Evolutionary conservation across 2,113 vertebrate species (phyloP).

Genomic region (Carassius gibelio): DNA sequence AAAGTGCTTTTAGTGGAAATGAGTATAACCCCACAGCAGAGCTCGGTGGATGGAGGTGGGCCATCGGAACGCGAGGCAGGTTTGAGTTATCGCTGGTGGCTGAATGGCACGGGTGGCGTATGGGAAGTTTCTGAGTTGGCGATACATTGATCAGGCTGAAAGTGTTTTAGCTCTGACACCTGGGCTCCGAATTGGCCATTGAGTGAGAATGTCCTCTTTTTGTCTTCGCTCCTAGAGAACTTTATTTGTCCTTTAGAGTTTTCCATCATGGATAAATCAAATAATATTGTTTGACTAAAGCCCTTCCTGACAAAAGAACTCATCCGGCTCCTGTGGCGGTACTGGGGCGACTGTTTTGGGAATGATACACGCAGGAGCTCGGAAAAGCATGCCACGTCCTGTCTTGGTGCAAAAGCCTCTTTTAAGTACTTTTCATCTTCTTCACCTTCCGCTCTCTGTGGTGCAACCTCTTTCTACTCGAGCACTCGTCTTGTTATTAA

Average conservation of each 20-base stretch:
- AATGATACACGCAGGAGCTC: neutral
- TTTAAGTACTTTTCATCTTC: constrained; percentile 17
- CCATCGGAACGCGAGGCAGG: constrained; percentile 37
- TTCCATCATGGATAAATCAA: constrained; percentile 25
- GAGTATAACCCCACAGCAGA: constrained; percentile 47
- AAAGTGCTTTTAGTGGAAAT: constrained; percentile 60
- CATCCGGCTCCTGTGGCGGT: neutral
- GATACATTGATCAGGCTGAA: constrained; percentile 53
- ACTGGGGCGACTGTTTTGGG: neutral
- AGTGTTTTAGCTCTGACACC: constrained; percentile 38
- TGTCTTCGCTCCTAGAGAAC: constrained; percentile 15
- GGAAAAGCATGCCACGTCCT: neutral
- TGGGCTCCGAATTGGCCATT: constrained; percentile 46
- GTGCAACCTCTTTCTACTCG: no score
- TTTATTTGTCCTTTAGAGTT: constrained; percentile 32
- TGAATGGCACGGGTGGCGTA: constrained; percentile 43
- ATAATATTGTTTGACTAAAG: constrained; percentile 20
- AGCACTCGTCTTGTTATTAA: constrained; percentile 42
- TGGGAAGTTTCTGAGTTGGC: constrained; percentile 45
- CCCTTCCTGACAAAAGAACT: neutral
- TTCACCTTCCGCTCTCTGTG: constrained; percentile 3
- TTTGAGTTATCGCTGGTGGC: constrained; percentile 54
- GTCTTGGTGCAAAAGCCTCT: neutral
- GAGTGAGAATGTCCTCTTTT: constrained; percentile 48
- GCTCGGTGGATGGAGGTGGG: constrained; percentile 22